Conservation (phyloP, 2,888 invertebrate genomes). For the Holacanthella duospinosa region DNA sequence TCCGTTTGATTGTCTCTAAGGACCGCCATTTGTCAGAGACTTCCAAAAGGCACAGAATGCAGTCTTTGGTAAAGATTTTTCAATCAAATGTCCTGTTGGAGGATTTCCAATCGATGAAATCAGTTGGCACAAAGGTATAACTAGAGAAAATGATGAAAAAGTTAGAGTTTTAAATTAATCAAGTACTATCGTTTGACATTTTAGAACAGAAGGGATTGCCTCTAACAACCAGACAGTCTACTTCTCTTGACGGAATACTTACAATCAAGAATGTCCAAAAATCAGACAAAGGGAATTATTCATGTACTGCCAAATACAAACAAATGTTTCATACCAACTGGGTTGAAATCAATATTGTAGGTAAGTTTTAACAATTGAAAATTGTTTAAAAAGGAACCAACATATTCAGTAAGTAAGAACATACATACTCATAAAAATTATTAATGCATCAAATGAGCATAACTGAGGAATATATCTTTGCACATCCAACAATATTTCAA, state of each 20-base stretch:
- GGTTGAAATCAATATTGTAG: constrained; percentile 4
- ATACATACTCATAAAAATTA: no score
- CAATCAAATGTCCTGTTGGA: constrained; percentile 38
- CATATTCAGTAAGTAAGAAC: no score
- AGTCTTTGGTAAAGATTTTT: constrained; percentile 36
- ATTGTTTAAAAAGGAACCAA: no score
- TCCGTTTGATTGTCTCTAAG: constrained; percentile 3
- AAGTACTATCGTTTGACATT: no score
- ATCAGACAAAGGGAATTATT: constrained; percentile 58
- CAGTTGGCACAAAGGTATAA: constrained; percentile 37
- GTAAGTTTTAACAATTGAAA: no score
- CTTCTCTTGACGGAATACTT: constrained; percentile 42
- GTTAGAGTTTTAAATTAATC: no score
- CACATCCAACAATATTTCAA: no score
- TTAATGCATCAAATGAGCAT: no score
- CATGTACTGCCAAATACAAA: constrained; percentile 43
- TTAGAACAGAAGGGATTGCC: constrained; percentile 41
- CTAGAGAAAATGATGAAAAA: no score
- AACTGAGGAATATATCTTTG: no score
- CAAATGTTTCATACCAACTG: neutral
- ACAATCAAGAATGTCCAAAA: constrained; percentile 50
- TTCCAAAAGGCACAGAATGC: constrained; percentile 25
- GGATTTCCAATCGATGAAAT: constrained; percentile 38
- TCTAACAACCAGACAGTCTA: constrained; percentile 43
- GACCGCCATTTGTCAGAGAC: constrained; percentile 37